These are phyloP conservation scores for Vireo altiloquus DNA, from an alignment of 2,113 vertebrate species.

Conservation along the genomic window DNA sequence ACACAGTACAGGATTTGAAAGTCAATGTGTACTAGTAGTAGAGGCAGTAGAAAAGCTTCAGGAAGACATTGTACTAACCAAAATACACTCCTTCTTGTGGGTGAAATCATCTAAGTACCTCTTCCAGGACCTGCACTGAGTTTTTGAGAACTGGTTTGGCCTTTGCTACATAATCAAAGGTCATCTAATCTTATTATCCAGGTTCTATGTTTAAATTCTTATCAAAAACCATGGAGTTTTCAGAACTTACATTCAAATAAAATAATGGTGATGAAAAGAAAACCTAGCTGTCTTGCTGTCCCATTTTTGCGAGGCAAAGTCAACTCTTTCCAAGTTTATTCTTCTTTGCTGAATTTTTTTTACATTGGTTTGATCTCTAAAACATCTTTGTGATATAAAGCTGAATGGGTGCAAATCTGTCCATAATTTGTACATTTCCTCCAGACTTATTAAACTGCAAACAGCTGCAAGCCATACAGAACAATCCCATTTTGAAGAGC, in stretches of 20 bases:
- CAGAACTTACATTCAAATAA: neutral
- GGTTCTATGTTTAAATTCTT: neutral
- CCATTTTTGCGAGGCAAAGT: neutral
- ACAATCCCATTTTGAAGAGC: neutral
- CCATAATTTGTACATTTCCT: slow-evolving; percentile 14
- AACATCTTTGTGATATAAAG: neutral
- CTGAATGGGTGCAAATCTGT: neutral
- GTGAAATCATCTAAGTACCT: neutral
- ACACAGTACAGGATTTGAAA: neutral
- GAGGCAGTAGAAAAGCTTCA: neutral
- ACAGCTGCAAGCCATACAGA: slow-evolving; percentile 7
- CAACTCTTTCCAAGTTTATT: neutral
- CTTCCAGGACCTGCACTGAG: neutral
- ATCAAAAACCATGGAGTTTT: neutral
- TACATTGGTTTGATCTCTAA: neutral
- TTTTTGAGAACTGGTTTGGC: neutral
- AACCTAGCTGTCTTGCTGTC: neutral
- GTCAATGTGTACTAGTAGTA: neutral
- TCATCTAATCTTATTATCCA: neutral
- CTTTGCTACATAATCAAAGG: neutral
- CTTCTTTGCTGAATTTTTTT: neutral
- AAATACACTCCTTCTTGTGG: neutral
- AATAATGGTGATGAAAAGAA: neutral
- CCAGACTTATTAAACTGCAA: neutral
- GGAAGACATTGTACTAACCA: neutral